Conservation (phyloP, 2,888 invertebrate genomes). For the Gnatocerus cornutus region DNA sequence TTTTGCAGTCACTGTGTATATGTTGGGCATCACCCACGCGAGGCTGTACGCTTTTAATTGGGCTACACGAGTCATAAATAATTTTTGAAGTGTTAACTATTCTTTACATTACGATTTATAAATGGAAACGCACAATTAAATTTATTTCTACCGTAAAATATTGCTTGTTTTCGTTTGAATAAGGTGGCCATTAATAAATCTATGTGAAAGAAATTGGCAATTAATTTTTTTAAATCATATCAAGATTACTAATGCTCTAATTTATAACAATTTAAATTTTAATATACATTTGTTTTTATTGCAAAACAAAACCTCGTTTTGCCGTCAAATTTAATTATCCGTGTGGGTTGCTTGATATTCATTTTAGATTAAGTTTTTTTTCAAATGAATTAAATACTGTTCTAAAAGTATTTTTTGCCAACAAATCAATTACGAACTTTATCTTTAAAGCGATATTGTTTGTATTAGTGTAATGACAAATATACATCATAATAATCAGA, state of each 20-base stretch:
- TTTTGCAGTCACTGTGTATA: conserved; percentile 23
- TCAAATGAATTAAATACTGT: too few relatives aligned
- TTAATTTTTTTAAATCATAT: conserved; percentile 18
- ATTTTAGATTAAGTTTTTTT: conserved; percentile 14
- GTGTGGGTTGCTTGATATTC: conserved; percentile 14
- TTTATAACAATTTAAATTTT: conserved; percentile 25
- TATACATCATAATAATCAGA: too few relatives aligned
- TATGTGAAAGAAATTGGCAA: conserved; percentile 17
- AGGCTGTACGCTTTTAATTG: conserved; percentile 1
- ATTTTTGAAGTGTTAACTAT: conserved; percentile 7
- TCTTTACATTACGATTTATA: conserved; percentile 6
- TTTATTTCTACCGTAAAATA: conserved; percentile 21
- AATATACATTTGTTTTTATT: conserved; percentile 7
- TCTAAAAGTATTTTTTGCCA: too few relatives aligned
- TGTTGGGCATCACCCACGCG: background rate
- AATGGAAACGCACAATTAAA: conserved; percentile 21
- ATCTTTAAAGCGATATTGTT: background rate
- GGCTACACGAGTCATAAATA: background rate
- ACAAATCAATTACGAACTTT: too few relatives aligned
- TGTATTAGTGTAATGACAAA: background rate
- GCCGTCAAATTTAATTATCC: conserved; percentile 20
- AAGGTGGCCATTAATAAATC: conserved; percentile 9
- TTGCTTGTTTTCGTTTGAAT: background rate
- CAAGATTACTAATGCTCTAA: conserved; percentile 22
- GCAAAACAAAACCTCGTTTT: conserved; percentile 3